These are phyloP conservation scores for Plusia festucae DNA, from an alignment of 2,888 invertebrate species.

Conservation along the genomic window DNA sequence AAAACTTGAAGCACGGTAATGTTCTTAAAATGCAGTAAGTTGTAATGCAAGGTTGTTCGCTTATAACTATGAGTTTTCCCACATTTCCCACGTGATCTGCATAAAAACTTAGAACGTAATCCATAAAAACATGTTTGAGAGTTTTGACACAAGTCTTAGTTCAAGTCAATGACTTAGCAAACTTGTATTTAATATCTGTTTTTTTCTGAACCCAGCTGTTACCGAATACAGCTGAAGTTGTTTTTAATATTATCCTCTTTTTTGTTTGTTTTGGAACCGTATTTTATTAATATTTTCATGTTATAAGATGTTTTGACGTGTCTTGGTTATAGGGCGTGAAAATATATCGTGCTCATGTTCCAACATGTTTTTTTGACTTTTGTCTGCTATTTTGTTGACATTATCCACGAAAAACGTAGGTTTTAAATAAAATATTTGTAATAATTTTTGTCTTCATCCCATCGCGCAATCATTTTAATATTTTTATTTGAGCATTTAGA, in stretches of 20 bases:
- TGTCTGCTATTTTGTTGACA: too few species aligned
- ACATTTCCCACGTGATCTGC: background rate
- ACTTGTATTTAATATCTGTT: slow-evolving; percentile 35
- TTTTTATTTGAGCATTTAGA: too few species aligned
- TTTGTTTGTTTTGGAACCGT: background rate
- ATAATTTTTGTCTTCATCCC: too few species aligned
- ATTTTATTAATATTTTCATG: background rate
- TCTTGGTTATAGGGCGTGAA: background rate
- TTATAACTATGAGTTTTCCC: background rate
- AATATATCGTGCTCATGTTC: background rate
- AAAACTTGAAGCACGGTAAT: too few species aligned
- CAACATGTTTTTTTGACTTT: background rate
- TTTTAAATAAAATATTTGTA: too few species aligned
- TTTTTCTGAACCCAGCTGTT: slow-evolving; percentile 37
- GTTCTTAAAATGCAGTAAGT: too few species aligned
- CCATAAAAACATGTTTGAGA: background rate
- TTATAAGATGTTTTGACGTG: background rate
- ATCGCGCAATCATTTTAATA: too few species aligned
- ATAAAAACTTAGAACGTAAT: background rate
- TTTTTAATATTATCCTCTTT: slow-evolving; percentile 24
- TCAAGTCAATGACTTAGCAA: slow-evolving; percentile 14
- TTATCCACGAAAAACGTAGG: too few species aligned
- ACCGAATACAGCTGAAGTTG: slow-evolving; percentile 14
- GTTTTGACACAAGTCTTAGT: slow-evolving; percentile 9
- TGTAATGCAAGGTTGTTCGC: too few species aligned